Conservation (phyloP, 2,113 vertebrate species). For the Naja naja region DNA sequence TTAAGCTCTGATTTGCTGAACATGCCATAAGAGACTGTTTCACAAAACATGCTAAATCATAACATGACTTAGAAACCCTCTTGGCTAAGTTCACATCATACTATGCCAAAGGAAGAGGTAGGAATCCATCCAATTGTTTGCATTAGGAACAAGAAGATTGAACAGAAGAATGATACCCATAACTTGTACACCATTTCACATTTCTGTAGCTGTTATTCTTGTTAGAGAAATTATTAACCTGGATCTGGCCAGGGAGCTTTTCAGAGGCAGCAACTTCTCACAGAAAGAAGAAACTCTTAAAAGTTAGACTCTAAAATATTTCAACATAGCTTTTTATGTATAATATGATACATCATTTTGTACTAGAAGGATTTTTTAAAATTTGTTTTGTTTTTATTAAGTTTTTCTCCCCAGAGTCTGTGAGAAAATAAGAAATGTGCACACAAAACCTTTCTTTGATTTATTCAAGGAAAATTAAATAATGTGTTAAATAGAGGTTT, state of each 20-base stretch:
- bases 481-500: background rate
- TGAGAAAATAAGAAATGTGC: conserved; percentile 21
- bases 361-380: background rate
- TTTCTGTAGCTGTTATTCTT: background rate
- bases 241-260: background rate
- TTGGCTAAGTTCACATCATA: background rate
- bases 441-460: background rate
- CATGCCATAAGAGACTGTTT: background rate
- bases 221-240: background rate
- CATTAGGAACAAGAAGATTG: background rate
- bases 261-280: background rate
- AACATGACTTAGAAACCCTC: background rate
- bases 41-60: background rate
- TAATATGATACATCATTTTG: conserved; percentile 8
- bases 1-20: background rate
- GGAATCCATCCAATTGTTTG: background rate
- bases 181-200: background rate
- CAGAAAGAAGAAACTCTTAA: background rate
- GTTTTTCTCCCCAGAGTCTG: background rate
- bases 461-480: conserved; percentile 1
- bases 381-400: background rate
- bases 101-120: background rate
- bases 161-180: background rate
- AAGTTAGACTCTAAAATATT: background rate
- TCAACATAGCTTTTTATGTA: conserved; percentile 1